Percentiles rank a stretch among this genome's conserved stretches.
Conservation (phyloP, 2,113 vertebrate species). For the Crotalus tigris region DNA sequence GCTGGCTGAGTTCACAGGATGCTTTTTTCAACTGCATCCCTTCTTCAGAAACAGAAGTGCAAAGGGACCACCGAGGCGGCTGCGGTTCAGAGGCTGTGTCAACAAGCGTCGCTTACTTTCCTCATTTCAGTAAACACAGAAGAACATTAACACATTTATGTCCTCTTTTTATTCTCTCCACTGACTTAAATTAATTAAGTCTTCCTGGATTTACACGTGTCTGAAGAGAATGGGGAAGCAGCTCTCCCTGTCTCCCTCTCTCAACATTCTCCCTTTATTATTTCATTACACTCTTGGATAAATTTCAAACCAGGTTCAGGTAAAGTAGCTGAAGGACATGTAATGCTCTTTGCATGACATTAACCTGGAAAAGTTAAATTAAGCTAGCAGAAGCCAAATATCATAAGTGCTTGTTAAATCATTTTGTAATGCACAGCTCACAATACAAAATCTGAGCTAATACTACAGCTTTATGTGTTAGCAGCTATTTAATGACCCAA, state of each 20-base stretch:
- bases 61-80: background rate
- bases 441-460: conserved; percentile 71
- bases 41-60: background rate
- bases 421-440: conserved; percentile 69
- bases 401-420: conserved; percentile 67
- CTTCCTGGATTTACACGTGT: conserved; percentile 27
- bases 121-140: conserved; percentile 14
- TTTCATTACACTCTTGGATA: conserved; percentile 57
- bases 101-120: conserved; percentile 1
- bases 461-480: conserved; percentile 65
- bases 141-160: conserved; percentile 27
- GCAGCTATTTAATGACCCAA: conserved; percentile 69
- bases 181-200: conserved; percentile 46
- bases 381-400: conserved; percentile 49
- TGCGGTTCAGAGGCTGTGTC: background rate
- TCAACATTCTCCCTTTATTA: conserved; percentile 35
- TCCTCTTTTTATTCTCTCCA: background rate
- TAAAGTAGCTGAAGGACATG: conserved; percentile 39
- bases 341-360: conserved; percentile 35
- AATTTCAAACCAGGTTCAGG: conserved; percentile 38
- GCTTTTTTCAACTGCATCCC: background rate
- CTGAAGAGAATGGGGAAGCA: conserved; percentile 40
- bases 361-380: conserved; percentile 49
- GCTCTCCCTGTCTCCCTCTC: conserved; percentile 5
- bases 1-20: background rate